Base-by-base conservation (phyloP, 2,113 vertebrate species). In the pig (Sus scrofa) region DNA sequence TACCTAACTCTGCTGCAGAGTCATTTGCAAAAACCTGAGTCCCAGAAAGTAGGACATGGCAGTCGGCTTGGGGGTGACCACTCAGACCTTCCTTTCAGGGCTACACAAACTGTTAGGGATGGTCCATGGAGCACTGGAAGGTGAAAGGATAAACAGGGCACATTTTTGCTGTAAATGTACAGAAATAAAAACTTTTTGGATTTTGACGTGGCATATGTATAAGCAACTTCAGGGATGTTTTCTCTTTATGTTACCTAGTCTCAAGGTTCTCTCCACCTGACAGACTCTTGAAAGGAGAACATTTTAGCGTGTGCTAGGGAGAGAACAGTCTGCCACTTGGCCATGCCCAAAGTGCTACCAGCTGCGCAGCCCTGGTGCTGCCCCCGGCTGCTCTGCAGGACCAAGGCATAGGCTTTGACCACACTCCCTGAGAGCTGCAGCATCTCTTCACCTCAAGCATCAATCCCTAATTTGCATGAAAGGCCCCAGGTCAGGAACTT, bases 21-120 rank as follows among this genome's bases (percentile, higher is more conserved):
- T 77, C 54, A 62, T 27, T 58, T 74, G 26, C 15, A 7, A 39
- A 84, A 91, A 7, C 6, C 8, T 30, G 60, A 52, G 10, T 74
- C 14, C 11, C 60, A 63, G 54, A 39, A 67, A 2, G 19, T 2
- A 15, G 37, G 10, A 26, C 0, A 1, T 0, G 12, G 16, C 60
- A 86, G 19, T n/a, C 65, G 37, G 18, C 16, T 86, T 52, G 50
- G n/a, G 58, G 13, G 32, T 6, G 52, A 34, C 18, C 30, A 19
- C 1, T 10, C 0, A 15, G 9, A 58, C 19, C 32, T 93, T 63
- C 26, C 19, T 6, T 7, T 78, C 15, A 12, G 20, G 74, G 63
- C 15, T 82, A 77, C 56, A 70, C 10, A 37, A 16, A 27, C 19
- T 52, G 32, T 22, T 65, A 24, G 52, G 7, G 52, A 10, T 6